Evolutionary conservation across 2,888 invertebrate species (phyloP).

Genomic region (Allolobophora icterica): DNA sequence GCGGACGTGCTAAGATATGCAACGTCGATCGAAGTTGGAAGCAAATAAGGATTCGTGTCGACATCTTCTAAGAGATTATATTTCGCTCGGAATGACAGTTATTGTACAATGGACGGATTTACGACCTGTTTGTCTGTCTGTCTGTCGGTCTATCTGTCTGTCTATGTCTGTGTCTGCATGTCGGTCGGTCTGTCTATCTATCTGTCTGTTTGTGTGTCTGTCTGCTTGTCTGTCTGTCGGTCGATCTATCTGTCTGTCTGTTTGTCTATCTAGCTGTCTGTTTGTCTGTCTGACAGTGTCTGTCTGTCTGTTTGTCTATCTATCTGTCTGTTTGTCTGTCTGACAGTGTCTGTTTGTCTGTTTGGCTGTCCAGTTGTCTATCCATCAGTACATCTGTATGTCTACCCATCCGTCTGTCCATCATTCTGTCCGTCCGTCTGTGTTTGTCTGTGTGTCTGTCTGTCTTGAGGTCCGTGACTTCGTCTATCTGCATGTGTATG

Average conservation of each 20-base stretch:
- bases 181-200: not conserved
- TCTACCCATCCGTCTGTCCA: not conserved
- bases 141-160: not conserved
- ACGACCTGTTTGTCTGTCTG: not conserved
- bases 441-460: not conserved
- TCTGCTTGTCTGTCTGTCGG: not conserved
- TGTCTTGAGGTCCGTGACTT: no score
- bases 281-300: not conserved
- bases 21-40: not conserved
- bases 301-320: not conserved
- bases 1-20: not conserved
- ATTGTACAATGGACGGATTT: not conserved
- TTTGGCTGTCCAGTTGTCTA: not conserved
- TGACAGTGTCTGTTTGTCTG: not conserved
- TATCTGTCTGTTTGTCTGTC: not conserved
- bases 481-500: no score
- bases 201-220: not conserved
- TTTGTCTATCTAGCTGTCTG: not conserved
- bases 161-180: not conserved
- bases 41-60: not conserved
- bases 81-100: not conserved
- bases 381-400: not conserved
- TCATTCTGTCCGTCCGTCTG: not conserved
- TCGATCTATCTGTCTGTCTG: not conserved
- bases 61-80: not conserved